phyloP scores from a whole-genome alignment of 2,113 vertebrate species.

The Planiliza haematocheilus region DNA sequence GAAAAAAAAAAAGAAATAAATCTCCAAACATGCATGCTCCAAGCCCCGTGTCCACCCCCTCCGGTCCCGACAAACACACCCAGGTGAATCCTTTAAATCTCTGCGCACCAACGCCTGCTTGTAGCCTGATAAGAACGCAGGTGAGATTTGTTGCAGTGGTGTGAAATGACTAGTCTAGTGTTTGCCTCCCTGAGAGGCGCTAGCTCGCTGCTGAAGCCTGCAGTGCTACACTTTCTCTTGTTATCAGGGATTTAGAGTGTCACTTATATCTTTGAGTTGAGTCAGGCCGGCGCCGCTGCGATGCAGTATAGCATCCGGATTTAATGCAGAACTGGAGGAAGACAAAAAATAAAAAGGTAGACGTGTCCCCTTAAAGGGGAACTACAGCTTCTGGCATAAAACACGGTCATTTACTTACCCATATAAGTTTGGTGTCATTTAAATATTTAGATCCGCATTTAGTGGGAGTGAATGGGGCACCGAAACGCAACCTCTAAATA shows the following conservation, averaged over 20 bases:
- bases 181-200: conserved; percentile 12
- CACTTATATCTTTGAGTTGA: conserved; percentile 20
- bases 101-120: neutral
- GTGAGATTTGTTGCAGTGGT: conserved; percentile 27
- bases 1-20: conserved; percentile 11
- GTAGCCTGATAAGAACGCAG: conserved; percentile 14
- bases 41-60: conserved; percentile 31
- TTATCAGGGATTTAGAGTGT: conserved; percentile 22
- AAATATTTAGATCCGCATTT: no score
- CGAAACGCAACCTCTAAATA: no score
- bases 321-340: conserved; percentile 23
- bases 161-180: conserved; percentile 34
- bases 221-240: neutral
- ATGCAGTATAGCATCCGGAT: conserved; percentile 29
- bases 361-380: neutral
- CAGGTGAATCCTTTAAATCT: conserved; percentile 34
- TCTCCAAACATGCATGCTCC: conserved; percentile 26
- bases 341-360: neutral
- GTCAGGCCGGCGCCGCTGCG: conserved; percentile 34
- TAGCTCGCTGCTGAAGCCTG: conserved; percentile 6
- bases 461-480: no score
- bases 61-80: conserved; percentile 8
- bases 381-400: no score
- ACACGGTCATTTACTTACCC: no score
- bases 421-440: no score